phyloP scores from a whole-genome alignment of 2,113 vertebrate genomes.

The Bungarus multicinctus region DNA sequence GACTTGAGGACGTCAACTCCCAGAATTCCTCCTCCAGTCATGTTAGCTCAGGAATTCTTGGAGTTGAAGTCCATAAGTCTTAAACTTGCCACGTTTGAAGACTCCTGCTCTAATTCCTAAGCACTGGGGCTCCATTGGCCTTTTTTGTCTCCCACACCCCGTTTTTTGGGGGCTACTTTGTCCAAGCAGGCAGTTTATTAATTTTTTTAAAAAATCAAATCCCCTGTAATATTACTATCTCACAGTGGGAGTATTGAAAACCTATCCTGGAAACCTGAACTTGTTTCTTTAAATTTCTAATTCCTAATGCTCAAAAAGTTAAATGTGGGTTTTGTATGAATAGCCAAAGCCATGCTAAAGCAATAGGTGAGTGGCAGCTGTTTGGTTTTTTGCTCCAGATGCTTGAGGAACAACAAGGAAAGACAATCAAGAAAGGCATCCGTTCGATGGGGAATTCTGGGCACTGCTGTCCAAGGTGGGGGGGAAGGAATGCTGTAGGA shows the following conservation, averaged over 20 bases:
- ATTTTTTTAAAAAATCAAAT: background rate
- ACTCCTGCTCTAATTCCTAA: background rate
- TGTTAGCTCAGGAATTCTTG: too few species aligned
- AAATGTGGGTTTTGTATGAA: background rate
- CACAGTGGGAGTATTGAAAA: background rate
- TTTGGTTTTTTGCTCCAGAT: background rate
- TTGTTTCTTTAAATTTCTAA: background rate
- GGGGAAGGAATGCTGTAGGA: background rate
- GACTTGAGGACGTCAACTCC: too few species aligned
- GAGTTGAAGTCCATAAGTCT: too few species aligned
- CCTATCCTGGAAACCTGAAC: background rate
- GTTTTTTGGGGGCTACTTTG: background rate
- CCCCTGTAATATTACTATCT: too few species aligned
- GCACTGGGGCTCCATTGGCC: background rate
- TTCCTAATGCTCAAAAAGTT: background rate
- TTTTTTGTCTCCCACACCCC: too few species aligned
- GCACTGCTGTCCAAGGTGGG: background rate
- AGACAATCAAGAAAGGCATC: background rate
- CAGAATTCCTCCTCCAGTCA: too few species aligned
- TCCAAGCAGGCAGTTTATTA: background rate
- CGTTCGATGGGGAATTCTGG: background rate
- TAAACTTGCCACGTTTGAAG: too few species aligned
- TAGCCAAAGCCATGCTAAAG: background rate
- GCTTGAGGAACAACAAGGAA: background rate
- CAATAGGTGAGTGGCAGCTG: too few species aligned